Base-by-base conservation (phyloP, 2,797 vertebrate genomes). In the Oceanodroma leucorhoa region DNA sequence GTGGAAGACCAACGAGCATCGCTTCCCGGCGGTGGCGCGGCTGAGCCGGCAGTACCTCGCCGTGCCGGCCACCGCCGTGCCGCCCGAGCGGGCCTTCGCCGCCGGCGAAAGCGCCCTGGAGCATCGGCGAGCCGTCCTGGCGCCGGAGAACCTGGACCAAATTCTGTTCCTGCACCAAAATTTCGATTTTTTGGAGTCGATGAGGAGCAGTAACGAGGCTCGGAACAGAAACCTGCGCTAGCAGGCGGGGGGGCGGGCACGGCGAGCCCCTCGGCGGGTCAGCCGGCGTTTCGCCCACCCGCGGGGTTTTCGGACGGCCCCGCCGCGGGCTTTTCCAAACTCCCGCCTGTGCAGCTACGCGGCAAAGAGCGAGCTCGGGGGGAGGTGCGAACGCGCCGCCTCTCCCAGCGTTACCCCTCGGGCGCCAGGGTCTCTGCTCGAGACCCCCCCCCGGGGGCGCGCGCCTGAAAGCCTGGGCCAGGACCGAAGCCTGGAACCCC, bases 111-210 rank as follows among this genome's bases (percentile, higher is more conserved):
- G 94, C 40, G 24, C 90, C 3, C 73, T 97, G 55, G 89, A 95
- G 45, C 97, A 96, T 18, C 96, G 97, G 34, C 94, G 97, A 27
- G 97, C 97, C 7, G 91, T 95, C 5, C 91, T 98, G 53, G 95
- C 96, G 1, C 93, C 97, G 2, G 97, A 98, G 40, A 89, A 97
- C 69, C 91, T 98, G 41, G 95, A 97, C 54, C 97, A 96, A 41
- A 95, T 98, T 45, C 94, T 98, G 20, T 98, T 98, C 94, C 87
- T 98, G 67, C 97, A 98, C 43, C 97, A 98, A 38, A 98, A 98
- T 81, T 94, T 94, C 18, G 95, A 98, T 62, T 96, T 97, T 29
- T 65, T 97, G 34, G 97, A 97, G 54, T 32, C 70, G 0, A 26
- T 65, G 79, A 36, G 76, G 8, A 87, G 61, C 14, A 22, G 23